Base-by-base conservation (phyloP, 2,113 vertebrate genomes). In the Daboia siamensis region DNA sequence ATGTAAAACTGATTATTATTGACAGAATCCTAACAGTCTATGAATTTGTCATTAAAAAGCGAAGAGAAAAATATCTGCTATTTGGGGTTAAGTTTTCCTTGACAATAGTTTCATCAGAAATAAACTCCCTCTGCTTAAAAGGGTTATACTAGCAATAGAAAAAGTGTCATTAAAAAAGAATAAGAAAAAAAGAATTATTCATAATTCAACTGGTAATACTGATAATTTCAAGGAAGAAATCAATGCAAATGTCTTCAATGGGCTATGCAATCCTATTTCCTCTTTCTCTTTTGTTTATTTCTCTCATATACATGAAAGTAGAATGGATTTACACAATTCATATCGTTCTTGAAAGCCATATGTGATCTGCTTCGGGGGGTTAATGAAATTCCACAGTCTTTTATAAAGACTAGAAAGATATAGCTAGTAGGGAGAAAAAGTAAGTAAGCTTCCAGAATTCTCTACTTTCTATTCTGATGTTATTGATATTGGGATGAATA, bases 161-260 rank as follows among this genome's bases (percentile, higher is more conserved):
- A 94, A 51, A 46, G 90, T 52, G 13, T 52, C 80, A 92, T 92
- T 89, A 89, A 92, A n/a, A 59, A 21, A 88, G 17, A 89, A 87
- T 88, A 91, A 12, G 24, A 61, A 21, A 88, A 23, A 89, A 85
- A 13, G 29, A 26, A 89, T 61, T 56, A 88, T 88, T 88, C 51
- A 20, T 88, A 55, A 54, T 56, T 88, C 20, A 93, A 94, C 95
- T 94, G 91, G 89, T 95, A 88, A 87, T 88, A 95, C 86, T 93
- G 10, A 95, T 87, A 91, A 93, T 94, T 93, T 96, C 88, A 74
- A 96, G 94, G 95, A 90, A 97, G 96, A 97, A 90, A 93, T 94
- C 97, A 96, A 96, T 96, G 89, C 95, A 97, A 95, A 94, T 96
- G 89, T 96, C 69, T 96, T 92, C 92, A 94, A 91, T 39, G 91